Conservation (phyloP, 2,888 invertebrate genomes). For the Chymomyza fuscimana region DNA sequence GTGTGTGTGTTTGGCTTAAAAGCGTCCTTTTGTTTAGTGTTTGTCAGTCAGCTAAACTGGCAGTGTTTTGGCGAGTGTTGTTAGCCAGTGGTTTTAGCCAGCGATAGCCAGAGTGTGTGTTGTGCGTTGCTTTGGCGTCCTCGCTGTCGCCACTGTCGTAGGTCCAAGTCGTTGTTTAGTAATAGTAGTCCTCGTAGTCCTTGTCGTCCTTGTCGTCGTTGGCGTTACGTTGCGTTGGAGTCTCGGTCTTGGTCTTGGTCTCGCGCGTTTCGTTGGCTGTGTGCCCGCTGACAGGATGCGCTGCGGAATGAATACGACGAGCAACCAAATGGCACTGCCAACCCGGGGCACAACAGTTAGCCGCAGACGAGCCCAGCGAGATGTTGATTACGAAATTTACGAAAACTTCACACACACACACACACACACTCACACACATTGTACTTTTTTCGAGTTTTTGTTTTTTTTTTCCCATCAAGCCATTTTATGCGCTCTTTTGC, state of each 20-base stretch:
- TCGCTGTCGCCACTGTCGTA: constrained; percentile 3
- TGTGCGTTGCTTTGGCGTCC: constrained; percentile 6
- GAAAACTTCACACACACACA: constrained; percentile 30
- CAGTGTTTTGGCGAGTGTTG: not conserved
- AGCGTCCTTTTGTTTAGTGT: not conserved
- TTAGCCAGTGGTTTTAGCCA: not conserved
- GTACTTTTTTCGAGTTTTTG: constrained; percentile 6
- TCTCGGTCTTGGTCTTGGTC: constrained; percentile 25
- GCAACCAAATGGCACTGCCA: constrained; percentile 73
- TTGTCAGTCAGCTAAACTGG: not conserved
- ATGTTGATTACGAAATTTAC: constrained; percentile 63
- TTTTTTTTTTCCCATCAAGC: not conserved
- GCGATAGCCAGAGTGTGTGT: not conserved
- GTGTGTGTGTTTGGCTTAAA: not conserved
- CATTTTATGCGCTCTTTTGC: not conserved
- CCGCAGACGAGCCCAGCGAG: constrained; percentile 33
- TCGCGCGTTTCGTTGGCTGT: constrained; percentile 43
- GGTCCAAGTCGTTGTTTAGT: not conserved
- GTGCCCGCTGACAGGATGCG: constrained; percentile 54
- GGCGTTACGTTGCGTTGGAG: constrained; percentile 5
- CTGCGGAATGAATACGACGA: constrained; percentile 67
- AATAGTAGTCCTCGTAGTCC: constrained; percentile 3
- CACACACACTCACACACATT: constrained; percentile 15
- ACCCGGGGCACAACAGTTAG: constrained; percentile 57
- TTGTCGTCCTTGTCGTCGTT: constrained; percentile 11